Evolutionary conservation across 2,113 vertebrate genomes (phyloP).

Genomic region (Lampris megalopsis): DNA sequence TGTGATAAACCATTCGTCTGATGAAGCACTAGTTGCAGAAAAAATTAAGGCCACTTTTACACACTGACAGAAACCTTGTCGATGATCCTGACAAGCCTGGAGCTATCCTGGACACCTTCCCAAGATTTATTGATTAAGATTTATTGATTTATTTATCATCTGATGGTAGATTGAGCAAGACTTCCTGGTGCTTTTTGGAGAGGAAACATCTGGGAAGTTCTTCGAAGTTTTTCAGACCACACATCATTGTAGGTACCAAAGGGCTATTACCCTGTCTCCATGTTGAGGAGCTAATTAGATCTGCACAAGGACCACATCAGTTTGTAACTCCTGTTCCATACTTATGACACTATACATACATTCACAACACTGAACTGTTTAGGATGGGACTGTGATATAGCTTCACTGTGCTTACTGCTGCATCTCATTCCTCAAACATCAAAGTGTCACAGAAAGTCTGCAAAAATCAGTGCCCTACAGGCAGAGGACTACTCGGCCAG

Average conservation of each 20-base stretch:
- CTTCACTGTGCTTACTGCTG: constrained; percentile 24
- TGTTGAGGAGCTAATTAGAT: constrained; percentile 27
- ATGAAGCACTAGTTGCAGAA: background rate
- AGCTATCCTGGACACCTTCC: constrained; percentile 5
- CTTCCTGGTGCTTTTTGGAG: constrained; percentile 33
- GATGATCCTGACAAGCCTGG: background rate
- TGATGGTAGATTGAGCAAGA: constrained; percentile 31
- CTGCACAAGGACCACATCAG: constrained; percentile 16
- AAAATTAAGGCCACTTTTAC: constrained; percentile 4
- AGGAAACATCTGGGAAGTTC: constrained; percentile 28
- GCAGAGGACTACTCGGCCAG: constrained; percentile 18
- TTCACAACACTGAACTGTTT: background rate
- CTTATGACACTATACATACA: background rate
- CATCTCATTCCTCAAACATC: constrained; percentile 22
- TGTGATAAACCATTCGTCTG: constrained; percentile 7
- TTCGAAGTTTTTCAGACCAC: constrained; percentile 33
- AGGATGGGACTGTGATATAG: constrained; percentile 28
- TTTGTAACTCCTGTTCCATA: background rate
- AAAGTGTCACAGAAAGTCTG: constrained; percentile 16
- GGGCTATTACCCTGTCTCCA: constrained; percentile 9
- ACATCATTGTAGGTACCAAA: constrained; percentile 16
- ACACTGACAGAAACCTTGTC: background rate
- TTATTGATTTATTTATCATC: constrained; percentile 1
- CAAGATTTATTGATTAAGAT: background rate
- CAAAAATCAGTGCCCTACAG: constrained; percentile 14